Base-by-base conservation (phyloP, 92 coral and sea anemone genomes). In the Epizoanthus ramosus region DNA sequence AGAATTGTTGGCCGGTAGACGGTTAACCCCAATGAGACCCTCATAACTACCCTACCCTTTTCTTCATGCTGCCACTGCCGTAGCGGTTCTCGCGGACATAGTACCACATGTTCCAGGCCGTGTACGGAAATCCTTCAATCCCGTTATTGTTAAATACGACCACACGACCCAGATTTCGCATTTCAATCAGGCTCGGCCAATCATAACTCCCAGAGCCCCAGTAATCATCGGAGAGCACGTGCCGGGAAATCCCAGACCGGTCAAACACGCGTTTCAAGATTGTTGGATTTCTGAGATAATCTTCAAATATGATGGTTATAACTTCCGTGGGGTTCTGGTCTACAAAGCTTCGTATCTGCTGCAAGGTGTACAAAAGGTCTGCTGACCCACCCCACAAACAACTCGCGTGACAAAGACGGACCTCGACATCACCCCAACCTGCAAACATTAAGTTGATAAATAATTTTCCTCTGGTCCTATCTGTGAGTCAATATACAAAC, bases 341-440 rank as follows among this genome's bases (percentile, higher is more conserved):
- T 53, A 96, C 75, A 84, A 96, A 96, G 58, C 79, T 83, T n/a
- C 97, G 86, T 39, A 96, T 87, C 66, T 90, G 88, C 35, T 74
- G 68, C 93, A 96, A 77, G 5, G 99, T 87, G 85, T 90, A 90
- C 28, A 93, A 73, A n/a, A 96, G 89, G 66, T 94, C 83, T 9
- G 94, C 56, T 4, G 99, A 89, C 6, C 99, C 99, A 15, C 97
- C 88, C 99, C 99, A 96, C 82, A 88, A 88, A 80, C 99, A 96
- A 15, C 92, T 89, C 9, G 75, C 94, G 37, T 96, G 99, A 39
- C 99, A 96, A 17, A 96, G 90, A 17, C 94, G 92, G 47, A 96
- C 93, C 21, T 92, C 98, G 28, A 89, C 93, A 25, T 71, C 73
- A 45, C 92, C 94, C 99, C 99, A 96, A 33, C 99, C 99, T 96